Evolutionary conservation across 2,888 invertebrate species (phyloP).

Genomic region (Bimastos eiseni): DNA sequence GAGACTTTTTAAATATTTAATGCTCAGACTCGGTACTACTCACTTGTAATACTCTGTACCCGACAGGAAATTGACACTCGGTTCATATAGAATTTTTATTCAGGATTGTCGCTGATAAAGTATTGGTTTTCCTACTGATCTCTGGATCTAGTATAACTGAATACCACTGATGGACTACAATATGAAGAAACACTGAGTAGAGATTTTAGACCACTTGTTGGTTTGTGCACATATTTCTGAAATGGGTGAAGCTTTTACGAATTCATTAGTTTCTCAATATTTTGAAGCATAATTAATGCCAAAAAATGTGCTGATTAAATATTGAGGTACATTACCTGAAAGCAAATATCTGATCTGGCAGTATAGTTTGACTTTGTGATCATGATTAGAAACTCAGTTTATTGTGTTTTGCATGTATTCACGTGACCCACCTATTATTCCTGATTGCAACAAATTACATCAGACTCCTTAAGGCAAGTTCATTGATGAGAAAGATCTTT

Average conservation of each 20-base stretch:
- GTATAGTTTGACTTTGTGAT: background rate
- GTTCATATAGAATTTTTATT: background rate
- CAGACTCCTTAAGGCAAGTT: background rate
- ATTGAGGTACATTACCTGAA: background rate
- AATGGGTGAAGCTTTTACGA: background rate
- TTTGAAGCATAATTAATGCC: background rate
- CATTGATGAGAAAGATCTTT: background rate
- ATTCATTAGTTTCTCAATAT: background rate
- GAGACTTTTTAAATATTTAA: too few relatives aligned
- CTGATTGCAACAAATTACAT: background rate
- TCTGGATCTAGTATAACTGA: background rate
- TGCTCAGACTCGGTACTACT: too few relatives aligned
- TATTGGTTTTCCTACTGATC: background rate
- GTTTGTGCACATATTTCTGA: background rate
- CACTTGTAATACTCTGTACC: too few relatives aligned
- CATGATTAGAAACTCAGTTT: background rate
- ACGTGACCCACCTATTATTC: background rate
- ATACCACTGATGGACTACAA: background rate
- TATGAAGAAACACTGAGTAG: background rate
- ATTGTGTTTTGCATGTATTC: background rate
- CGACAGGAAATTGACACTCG: too few relatives aligned
- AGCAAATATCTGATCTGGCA: background rate
- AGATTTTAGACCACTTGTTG: background rate
- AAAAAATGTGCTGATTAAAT: background rate
- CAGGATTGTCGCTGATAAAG: background rate